Base-by-base conservation (phyloP, 2,113 vertebrate genomes). In the Edolisoma coerulescens region DNA sequence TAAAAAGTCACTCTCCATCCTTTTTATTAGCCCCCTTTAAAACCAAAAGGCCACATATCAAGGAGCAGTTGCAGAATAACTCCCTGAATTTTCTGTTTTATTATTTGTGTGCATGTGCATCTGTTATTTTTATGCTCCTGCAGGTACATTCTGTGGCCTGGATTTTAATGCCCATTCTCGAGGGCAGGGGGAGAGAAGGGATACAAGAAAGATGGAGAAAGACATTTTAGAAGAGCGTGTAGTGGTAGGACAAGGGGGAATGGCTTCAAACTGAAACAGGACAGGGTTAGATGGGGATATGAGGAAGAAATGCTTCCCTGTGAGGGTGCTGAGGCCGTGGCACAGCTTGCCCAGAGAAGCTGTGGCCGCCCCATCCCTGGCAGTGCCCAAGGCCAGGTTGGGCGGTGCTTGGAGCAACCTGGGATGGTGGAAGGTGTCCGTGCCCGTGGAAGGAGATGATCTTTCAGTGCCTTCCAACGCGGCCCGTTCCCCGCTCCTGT, bases 401-500 rank as follows among this genome's bases (percentile, higher is more conserved):
- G 30, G 35, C 4, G 3, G 16, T 21, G 41, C 20, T 63, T 3
- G 41, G 47, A 54, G 50, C 77, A 30, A 0, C 26, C 33, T 4
- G 27, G 7, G 4, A 9, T 5, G 30, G n/a, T 16, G 49, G n/a
- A 54, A 57, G 42, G 3, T 8, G 42, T 7, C 52, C 10, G 30
- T 24, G 30, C 16, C 42, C 52, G 12, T 2, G 70, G 41, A 6
- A 45, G 23, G 10, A 45, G 28, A 13, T 2, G 47, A 28, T 26
- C 47, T 3, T 2, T 26, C 54, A 7, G 54, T 45, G 5, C 23
- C 33, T 61, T 52, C 37, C 37, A 28, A 7, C 11, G 7, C 44
- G 32, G 3, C 26, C 13, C 60, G 2, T 16, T n/a, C 20, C 27
- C 16, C 2, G 50, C 4, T 4, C 5, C 52, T 3, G 20, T 7